phyloP scores from a whole-genome alignment of 2,888 invertebrate species.

The Erebia epiphron region DNA sequence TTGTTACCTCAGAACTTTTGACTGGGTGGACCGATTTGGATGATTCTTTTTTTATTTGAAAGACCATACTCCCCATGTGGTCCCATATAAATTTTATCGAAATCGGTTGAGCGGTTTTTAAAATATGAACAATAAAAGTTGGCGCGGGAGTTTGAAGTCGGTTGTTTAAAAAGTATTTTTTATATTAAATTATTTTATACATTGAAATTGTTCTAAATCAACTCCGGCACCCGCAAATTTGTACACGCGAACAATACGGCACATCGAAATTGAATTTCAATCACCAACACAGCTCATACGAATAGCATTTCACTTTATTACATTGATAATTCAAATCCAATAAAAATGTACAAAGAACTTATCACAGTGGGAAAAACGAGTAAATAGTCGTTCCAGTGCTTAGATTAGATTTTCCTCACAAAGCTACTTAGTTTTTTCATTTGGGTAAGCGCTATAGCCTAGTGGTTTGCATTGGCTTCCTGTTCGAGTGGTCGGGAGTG shows the following conservation, averaged over 20 bases:
- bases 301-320: constrained; percentile 15
- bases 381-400: not conserved
- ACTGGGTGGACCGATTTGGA: too few species aligned
- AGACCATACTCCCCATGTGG: too few species aligned
- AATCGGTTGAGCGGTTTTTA: too few species aligned
- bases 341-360: not conserved
- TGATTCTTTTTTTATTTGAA: too few species aligned
- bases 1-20: too few species aligned
- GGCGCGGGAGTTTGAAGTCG: too few species aligned
- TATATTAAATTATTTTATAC: too few species aligned
- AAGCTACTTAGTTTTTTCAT: too few species aligned
- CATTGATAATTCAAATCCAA: constrained; percentile 18
- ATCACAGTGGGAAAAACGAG: not conserved
- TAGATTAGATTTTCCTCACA: constrained; percentile 1
- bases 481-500: too few species aligned
- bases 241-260: constrained; percentile 27
- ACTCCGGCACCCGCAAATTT: constrained; percentile 17
- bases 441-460: not conserved
- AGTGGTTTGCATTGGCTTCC: not conserved
- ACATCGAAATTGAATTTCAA: constrained; percentile 35
- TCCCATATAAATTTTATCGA: too few species aligned
- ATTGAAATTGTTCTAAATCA: constrained; percentile 9
- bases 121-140: too few species aligned
- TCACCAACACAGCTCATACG: constrained; percentile 27
- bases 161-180: too few species aligned